phyloP scores from a whole-genome alignment of 1,140 invertebrate genomes.

The Diprion similis region DNA sequence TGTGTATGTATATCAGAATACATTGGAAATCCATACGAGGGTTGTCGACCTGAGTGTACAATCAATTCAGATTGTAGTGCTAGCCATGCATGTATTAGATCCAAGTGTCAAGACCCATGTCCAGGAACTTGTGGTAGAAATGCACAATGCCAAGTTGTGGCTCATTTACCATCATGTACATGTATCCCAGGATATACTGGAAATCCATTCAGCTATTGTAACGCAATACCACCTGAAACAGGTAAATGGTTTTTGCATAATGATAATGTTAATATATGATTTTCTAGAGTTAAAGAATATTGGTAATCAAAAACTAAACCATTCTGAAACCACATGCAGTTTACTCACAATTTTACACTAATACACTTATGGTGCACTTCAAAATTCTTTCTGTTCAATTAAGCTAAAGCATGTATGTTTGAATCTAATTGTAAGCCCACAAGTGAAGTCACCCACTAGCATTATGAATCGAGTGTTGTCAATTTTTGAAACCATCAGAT shows the following conservation, averaged over 20 bases:
- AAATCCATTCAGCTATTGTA: conserved; percentile 58
- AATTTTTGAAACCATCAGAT: conserved; percentile 53
- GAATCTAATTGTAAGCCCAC: conserved; percentile 62
- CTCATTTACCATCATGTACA: conserved; percentile 60
- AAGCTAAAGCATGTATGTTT: conserved; percentile 24
- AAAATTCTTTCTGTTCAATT: no score
- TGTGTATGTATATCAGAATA: conserved; percentile 72
- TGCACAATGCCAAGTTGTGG: conserved; percentile 62
- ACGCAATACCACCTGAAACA: conserved; percentile 25
- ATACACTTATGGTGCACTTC: no score
- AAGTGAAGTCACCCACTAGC: conserved; percentile 65
- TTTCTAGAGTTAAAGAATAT: conserved; percentile 17
- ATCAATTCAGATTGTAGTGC: conserved; percentile 62
- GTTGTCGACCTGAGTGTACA: conserved; percentile 66
- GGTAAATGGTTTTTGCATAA: not conserved
- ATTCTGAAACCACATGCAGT: conserved; percentile 30
- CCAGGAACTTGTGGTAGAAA: conserved; percentile 64
- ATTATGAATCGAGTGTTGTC: conserved; percentile 64
- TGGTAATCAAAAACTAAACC: conserved; percentile 18
- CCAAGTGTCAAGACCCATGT: conserved; percentile 65
- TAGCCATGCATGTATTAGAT: conserved; percentile 61
- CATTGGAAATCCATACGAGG: conserved; percentile 76
- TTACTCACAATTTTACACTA: not conserved
- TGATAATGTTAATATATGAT: conserved; percentile 40
- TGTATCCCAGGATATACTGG: conserved; percentile 60